Conservation (phyloP, 2,888 invertebrate genomes). For the Trichogramma dendrolimi region DNA sequence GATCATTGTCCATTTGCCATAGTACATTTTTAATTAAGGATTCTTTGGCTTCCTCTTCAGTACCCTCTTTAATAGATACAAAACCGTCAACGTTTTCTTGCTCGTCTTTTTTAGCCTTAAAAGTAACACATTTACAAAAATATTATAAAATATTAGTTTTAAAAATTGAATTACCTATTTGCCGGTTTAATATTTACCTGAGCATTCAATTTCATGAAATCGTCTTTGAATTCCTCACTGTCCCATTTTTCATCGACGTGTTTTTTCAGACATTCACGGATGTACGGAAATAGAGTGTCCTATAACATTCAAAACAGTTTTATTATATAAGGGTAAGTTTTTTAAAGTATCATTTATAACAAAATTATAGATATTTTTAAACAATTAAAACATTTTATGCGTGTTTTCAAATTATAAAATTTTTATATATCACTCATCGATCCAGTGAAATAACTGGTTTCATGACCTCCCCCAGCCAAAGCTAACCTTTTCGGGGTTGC, state of each 20-base stretch:
- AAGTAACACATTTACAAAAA: conserved; percentile 10
- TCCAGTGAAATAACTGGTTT: no score
- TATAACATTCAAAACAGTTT: conserved; percentile 46
- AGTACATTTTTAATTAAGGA: conserved; percentile 68
- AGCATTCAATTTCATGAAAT: conserved; percentile 64
- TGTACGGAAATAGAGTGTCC: conserved; percentile 76
- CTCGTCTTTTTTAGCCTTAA: conserved; percentile 57
- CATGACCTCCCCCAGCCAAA: no score
- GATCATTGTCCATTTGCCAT: conserved; percentile 78
- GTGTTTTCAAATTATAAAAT: no score
- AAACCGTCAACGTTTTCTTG: conserved; percentile 60
- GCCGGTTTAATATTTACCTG: conserved; percentile 52
- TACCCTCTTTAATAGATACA: conserved; percentile 55
- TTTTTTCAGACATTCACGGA: conserved; percentile 65
- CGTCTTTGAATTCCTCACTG: conserved; percentile 62
- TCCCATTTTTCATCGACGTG: conserved; percentile 73
- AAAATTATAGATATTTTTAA: no score
- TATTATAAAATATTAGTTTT: not conserved
- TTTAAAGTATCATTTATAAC: no score
- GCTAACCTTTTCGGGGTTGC: no score
- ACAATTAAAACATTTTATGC: no score
- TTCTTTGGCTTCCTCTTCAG: conserved; percentile 60
- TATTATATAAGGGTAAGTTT: no score
- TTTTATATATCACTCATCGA: no score
- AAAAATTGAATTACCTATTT: conserved; percentile 1